Evolutionary conservation across 1,140 invertebrate genomes (phyloP), one percentile per base, ranked within the genome.

Genomic region (Parapsyche elsis): DNA sequence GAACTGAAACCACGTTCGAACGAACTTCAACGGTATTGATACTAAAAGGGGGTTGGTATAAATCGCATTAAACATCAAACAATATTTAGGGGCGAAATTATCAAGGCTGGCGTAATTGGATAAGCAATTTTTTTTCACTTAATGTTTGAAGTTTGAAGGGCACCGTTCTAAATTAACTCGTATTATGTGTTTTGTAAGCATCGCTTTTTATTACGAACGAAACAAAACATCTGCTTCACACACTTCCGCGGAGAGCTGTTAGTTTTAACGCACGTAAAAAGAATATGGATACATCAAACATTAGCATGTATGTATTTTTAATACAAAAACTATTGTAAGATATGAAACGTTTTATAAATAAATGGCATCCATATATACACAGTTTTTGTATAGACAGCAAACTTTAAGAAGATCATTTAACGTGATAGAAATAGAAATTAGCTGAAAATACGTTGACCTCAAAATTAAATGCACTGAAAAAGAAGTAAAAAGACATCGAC

Each of bases 201-300:
- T 9, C 21, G 64, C 12, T 67, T 67, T 67, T 30, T 67, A 67
- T 67, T 67, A 23, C 24, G 10, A 26, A 30, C 64, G 64, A 67
- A 67, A 67, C 24, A 67, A 67, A 67, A 67, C 64, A 67, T 67
- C 24, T 67, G 64, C 64, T 67, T 24, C 57, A 61, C 57, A 61
- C 57, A 61, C 57, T 61, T 61, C 57, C 57, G 57, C 16, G 57
- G 57, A 21, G 57, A 19, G 57, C 21, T 61, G 57, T 61, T 61
- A 21, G 57, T 61, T 19, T 57, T 61, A 61, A 16, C n/a, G 57
- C 57, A 61, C 53, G 30, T 38, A 38, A 38, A 38, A 61, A 61
- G 19, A 61, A 61, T 61, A 61, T 16, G 57, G 57, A 61, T 7
- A 19, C 57, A 19, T 61, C 57, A 61, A 61, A 61, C 19, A 61